These are phyloP conservation scores for Heliconius aoede DNA, from an alignment of 2,888 invertebrate species.

Conservation along the genomic window DNA sequence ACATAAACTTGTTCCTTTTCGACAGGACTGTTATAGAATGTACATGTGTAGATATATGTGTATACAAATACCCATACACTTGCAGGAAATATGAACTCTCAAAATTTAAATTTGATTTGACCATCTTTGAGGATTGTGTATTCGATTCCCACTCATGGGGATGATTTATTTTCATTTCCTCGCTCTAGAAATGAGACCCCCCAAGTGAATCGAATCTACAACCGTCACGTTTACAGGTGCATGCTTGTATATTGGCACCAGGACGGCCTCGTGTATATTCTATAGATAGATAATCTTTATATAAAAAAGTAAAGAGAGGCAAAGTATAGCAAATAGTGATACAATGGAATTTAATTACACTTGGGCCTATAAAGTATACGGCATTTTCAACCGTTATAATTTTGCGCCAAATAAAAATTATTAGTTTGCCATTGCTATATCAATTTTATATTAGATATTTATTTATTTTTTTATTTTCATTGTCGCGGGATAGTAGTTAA, in stretches of 20 bases:
- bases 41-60: background rate
- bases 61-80: background rate
- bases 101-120: too few relatives aligned
- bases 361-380: background rate
- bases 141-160: too few relatives aligned
- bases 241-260: too few relatives aligned
- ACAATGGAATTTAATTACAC: conserved; percentile 11
- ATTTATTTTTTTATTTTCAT: too few relatives aligned
- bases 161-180: too few relatives aligned
- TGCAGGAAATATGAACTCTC: background rate
- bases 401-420: conserved; percentile 14
- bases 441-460: background rate
- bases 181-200: background rate
- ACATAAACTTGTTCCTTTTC: conserved; percentile 54
- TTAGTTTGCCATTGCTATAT: background rate
- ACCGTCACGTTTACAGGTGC: background rate
- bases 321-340: background rate
- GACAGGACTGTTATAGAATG: conserved; percentile 50
- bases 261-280: too few relatives aligned
- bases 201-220: background rate
- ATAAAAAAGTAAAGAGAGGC: background rate
- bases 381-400: background rate
- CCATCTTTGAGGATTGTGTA: too few relatives aligned
- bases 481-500: too few relatives aligned
- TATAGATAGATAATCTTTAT: too few relatives aligned